Conservation (phyloP, 2,888 invertebrate species). For the Lasioglossum villosulum region DNA sequence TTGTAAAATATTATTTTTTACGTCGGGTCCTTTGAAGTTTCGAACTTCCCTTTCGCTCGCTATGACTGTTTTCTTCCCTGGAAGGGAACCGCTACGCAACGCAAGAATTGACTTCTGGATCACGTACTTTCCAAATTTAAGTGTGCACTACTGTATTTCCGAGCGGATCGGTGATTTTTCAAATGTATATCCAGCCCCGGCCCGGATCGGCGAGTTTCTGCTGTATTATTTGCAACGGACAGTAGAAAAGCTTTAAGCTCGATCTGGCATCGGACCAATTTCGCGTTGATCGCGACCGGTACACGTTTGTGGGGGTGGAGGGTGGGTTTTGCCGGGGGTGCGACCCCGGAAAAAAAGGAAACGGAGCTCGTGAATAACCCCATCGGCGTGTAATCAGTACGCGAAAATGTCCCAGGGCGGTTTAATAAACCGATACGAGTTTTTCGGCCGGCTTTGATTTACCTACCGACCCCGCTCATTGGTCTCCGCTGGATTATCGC, state of each 20-base stretch:
- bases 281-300: constrained; percentile 64
- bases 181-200: constrained; percentile 51
- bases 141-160: constrained; percentile 45
- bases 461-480: constrained; percentile 9
- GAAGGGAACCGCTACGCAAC: not conserved
- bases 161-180: constrained; percentile 60
- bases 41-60: not conserved
- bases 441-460: constrained; percentile 46
- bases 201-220: constrained; percentile 38
- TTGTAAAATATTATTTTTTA: not conserved
- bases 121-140: not conserved
- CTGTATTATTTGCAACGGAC: constrained; percentile 61
- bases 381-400: constrained; percentile 72
- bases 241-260: constrained; percentile 70
- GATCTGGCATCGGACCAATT: constrained; percentile 72
- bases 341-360: constrained; percentile 50
- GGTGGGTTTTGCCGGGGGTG: not conserved
- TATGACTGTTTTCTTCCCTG: not conserved
- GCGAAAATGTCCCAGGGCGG: constrained; percentile 68
- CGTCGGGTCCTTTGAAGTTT: no score
- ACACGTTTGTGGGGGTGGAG: constrained; percentile 48
- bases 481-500: constrained; percentile 3
- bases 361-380: constrained; percentile 71
- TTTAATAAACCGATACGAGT: constrained; percentile 72
- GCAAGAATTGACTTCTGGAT: not conserved